Percentiles rank a stretch among this genome's conserved stretches.
phyloP scores from a whole-genome alignment of 2,113 vertebrate genomes.

The Callorhinus ursinus region DNA sequence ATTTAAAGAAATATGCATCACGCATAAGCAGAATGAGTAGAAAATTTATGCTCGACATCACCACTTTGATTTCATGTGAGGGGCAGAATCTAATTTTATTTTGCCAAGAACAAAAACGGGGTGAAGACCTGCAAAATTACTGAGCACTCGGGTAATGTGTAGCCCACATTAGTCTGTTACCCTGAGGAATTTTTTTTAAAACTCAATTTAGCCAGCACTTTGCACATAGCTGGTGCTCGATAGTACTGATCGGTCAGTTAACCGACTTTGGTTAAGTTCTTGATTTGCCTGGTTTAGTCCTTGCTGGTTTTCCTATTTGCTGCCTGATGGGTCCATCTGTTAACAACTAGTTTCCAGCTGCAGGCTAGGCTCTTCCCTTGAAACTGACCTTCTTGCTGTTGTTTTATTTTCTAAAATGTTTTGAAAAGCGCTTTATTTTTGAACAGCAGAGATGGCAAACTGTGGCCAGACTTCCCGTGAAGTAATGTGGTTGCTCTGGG shows the following conservation, averaged over 20 bases:
- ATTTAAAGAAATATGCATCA: constrained; percentile 14
- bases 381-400: not conserved
- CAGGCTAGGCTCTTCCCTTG: not conserved
- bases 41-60: not conserved
- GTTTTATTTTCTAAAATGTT: not conserved
- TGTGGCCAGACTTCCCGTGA: not conserved
- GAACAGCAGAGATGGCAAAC: not conserved
- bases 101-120: not conserved
- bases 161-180: not conserved
- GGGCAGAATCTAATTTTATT: constrained; percentile 9
- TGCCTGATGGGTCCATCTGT: not conserved
- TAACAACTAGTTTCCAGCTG: not conserved
- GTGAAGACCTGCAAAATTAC: not conserved
- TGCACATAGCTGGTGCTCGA: not conserved
- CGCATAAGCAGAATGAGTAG: not conserved
- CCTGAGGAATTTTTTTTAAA: not conserved
- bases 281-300: not conserved
- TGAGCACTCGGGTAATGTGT: not conserved
- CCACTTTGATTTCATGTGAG: constrained; percentile 33
- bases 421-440: not conserved
- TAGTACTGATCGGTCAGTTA: not conserved
- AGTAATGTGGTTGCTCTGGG: not conserved
- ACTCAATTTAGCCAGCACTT: not conserved
- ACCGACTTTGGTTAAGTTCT: not conserved
- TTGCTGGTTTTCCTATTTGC: not conserved